phyloP scores from a whole-genome alignment of 2,113 vertebrate species.

The Galemys pyrenaicus region DNA sequence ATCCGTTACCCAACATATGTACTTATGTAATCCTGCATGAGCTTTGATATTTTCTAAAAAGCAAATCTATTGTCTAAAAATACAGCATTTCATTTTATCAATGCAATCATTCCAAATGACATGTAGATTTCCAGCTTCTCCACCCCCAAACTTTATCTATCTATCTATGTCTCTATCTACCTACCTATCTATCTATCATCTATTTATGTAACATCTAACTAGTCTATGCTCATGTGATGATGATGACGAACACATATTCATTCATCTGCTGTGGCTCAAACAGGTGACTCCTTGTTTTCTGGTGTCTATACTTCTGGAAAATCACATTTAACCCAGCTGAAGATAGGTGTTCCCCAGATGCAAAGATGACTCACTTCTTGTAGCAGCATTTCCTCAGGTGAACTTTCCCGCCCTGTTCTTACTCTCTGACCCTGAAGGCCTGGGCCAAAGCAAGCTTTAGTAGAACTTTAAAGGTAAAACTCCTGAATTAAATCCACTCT shows the following conservation, averaged over 20 bases:
- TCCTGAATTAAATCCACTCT: constrained; percentile 20
- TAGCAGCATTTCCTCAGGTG: not conserved
- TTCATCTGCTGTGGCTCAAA: not conserved
- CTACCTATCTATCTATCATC: too few species aligned
- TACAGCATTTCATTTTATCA: not conserved
- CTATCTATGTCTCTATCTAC: too few species aligned
- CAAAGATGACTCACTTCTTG: not conserved
- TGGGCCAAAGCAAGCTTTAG: not conserved
- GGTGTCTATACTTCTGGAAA: not conserved
- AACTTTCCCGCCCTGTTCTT: not conserved
- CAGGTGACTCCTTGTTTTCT: not conserved
- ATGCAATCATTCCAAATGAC: not conserved
- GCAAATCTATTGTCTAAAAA: not conserved
- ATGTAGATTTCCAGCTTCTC: not conserved
- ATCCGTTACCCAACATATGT: not conserved
- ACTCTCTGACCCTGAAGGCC: not conserved
- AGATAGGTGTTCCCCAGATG: not conserved
- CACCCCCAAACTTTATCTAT: not conserved
- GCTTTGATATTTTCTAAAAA: not conserved
- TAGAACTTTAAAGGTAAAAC: constrained; percentile 31
- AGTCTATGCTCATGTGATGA: not conserved
- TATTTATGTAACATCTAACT: not conserved
- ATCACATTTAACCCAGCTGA: not conserved
- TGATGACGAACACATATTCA: not conserved
- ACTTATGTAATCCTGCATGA: not conserved